Conservation (phyloP, 2,797 vertebrate species). For the Taeniopygia guttata region DNA sequence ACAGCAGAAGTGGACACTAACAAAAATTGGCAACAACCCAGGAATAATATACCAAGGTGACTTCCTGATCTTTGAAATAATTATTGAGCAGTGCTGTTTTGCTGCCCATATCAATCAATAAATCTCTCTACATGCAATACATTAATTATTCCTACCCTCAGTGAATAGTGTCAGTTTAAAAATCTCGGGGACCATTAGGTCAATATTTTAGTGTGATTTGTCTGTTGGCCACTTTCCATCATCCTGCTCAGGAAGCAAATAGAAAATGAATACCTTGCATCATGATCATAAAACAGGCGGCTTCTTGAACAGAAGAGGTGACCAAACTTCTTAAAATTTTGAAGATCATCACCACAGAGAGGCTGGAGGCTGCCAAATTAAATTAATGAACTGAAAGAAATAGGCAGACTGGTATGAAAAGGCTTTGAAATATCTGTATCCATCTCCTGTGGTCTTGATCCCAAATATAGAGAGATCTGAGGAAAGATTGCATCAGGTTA, state of each 20-base stretch:
- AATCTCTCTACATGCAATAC: not conserved
- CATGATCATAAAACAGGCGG: not conserved
- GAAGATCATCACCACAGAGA: accelerated
- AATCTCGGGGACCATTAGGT: not conserved
- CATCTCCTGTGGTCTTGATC: not conserved
- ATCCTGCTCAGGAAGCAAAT: not conserved
- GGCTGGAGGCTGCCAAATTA: not conserved
- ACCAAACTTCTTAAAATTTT: not conserved
- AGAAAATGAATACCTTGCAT: not conserved
- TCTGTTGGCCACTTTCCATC: not conserved
- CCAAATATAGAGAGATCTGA: not conserved
- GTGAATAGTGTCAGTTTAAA: not conserved
- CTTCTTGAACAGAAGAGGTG: not conserved
- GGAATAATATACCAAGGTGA: not conserved
- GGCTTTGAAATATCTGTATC: not conserved
- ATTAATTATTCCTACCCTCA: not conserved
- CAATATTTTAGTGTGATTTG: not conserved
- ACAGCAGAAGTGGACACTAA: not conserved
- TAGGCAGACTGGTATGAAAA: not conserved
- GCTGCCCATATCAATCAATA: not conserved
- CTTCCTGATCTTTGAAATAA: conserved; percentile 21
- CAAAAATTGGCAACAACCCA: not conserved
- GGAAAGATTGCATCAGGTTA: not conserved
- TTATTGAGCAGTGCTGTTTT: not conserved
- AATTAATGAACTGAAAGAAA: not conserved